Conservation (phyloP, 2,797 vertebrate genomes). For the Pteropus rufus region DNA sequence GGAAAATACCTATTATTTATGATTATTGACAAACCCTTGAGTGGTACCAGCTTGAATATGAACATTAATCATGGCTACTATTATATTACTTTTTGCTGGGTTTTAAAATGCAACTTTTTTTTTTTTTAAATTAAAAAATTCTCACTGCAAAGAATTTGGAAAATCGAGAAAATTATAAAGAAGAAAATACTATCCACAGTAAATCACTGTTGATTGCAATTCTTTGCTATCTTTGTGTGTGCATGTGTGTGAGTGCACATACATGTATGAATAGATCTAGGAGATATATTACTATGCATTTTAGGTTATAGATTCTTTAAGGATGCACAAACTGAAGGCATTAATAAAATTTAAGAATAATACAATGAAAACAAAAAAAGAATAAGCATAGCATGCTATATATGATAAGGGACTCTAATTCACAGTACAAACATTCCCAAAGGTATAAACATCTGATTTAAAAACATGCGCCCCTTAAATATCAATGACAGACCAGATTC, state of each 20-base stretch:
- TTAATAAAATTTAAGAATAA: too few species aligned
- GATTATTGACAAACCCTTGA: background rate
- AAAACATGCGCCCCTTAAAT: background rate
- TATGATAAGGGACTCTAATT: background rate
- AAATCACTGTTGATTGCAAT: background rate
- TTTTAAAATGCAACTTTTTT: background rate
- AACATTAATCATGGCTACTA: background rate
- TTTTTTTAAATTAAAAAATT: background rate
- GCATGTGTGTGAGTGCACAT: too few species aligned
- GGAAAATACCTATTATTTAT: background rate
- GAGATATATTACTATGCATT: background rate
- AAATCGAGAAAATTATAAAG: background rate
- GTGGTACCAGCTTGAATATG: background rate
- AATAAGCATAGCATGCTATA: background rate
- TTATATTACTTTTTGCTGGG: background rate
- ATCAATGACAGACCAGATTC: background rate
- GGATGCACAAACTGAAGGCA: too few species aligned
- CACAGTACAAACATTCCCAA: background rate
- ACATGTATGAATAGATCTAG: background rate
- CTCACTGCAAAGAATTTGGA: background rate
- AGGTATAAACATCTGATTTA: background rate
- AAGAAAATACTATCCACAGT: background rate
- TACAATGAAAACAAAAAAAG: too few species aligned
- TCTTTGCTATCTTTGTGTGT: background rate
- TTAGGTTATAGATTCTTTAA: background rate